A percentile compares a stretch with the other conserved stretches of the same genome.
These are phyloP conservation scores for Teinopalpus imperialis DNA, from an alignment of 2,888 invertebrate species.

Conservation along the genomic window DNA sequence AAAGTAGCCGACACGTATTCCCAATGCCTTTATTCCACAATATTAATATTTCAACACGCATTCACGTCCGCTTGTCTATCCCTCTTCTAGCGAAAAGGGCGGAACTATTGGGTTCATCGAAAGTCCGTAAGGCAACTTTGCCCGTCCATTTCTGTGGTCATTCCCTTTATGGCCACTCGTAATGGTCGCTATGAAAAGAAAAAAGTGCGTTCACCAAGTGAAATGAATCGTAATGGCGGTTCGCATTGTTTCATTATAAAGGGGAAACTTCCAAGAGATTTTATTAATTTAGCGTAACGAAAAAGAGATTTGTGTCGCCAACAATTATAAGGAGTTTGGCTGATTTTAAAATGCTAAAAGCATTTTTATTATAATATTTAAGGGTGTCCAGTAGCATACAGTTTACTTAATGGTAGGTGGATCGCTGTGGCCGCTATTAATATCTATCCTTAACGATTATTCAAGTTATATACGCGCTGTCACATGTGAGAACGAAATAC, in stretches of 20 bases:
- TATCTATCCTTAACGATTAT: too few relatives aligned
- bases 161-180: slow-evolving; percentile 60
- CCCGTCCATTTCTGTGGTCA: slow-evolving; percentile 50
- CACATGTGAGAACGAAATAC: too few relatives aligned
- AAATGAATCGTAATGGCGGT: slow-evolving; percentile 54
- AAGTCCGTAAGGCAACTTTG: slow-evolving; percentile 54
- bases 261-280: slow-evolving; percentile 34
- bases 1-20: slow-evolving; percentile 31
- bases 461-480: too few relatives aligned
- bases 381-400: too few relatives aligned
- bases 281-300: slow-evolving; percentile 27
- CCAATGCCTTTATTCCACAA: slow-evolving; percentile 30
- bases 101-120: slow-evolving; percentile 45
- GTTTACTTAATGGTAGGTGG: too few relatives aligned
- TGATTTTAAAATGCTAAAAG: too few relatives aligned
- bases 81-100: slow-evolving; percentile 38
- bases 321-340: not conserved
- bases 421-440: too few relatives aligned
- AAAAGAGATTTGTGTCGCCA: not conserved
- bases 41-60: slow-evolving; percentile 43
- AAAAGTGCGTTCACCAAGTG: slow-evolving; percentile 48
- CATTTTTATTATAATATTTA: too few relatives aligned
- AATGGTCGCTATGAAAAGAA: slow-evolving; percentile 52
- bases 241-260: slow-evolving; percentile 57
- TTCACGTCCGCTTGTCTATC: slow-evolving; percentile 38